Evolutionary conservation across 1,140 invertebrate species (phyloP).

Genomic region (Nomia melanderi): DNA sequence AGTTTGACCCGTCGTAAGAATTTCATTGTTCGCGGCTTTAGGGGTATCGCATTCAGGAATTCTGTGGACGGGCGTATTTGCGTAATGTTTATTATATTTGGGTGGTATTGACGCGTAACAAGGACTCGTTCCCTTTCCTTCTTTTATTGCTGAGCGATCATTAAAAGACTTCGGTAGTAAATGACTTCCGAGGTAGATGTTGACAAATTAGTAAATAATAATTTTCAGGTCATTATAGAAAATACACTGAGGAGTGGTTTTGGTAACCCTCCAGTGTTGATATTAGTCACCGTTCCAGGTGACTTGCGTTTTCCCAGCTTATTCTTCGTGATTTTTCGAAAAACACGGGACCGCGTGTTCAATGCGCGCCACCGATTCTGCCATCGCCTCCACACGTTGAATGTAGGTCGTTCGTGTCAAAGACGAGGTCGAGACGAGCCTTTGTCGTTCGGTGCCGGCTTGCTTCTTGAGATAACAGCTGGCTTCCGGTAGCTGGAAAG

Average conservation of each 20-base stretch:
- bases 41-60: background rate
- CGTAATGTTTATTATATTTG: background rate
- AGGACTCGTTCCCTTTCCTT: too few species aligned
- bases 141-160: too few species aligned
- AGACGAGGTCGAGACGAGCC: slow-evolving; percentile 43
- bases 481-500: slow-evolving; percentile 48
- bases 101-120: background rate
- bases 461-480: slow-evolving; percentile 54
- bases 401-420: slow-evolving; percentile 47
- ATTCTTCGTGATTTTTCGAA: background rate
- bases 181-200: too few species aligned
- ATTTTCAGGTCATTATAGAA: too few species aligned
- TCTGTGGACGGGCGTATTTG: background rate
- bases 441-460: slow-evolving; percentile 47
- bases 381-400: background rate
- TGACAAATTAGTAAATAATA: too few species aligned
- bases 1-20: background rate
- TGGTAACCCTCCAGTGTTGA: background rate
- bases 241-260: background rate
- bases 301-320: background rate
- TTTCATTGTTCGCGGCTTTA: background rate
- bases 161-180: too few species aligned
- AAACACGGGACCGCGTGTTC: too few species aligned
- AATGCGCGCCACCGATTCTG: background rate
- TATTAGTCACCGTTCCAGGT: background rate